Conservation (phyloP, 2,888 invertebrate genomes). For the Eutolmus rufibarbis region DNA sequence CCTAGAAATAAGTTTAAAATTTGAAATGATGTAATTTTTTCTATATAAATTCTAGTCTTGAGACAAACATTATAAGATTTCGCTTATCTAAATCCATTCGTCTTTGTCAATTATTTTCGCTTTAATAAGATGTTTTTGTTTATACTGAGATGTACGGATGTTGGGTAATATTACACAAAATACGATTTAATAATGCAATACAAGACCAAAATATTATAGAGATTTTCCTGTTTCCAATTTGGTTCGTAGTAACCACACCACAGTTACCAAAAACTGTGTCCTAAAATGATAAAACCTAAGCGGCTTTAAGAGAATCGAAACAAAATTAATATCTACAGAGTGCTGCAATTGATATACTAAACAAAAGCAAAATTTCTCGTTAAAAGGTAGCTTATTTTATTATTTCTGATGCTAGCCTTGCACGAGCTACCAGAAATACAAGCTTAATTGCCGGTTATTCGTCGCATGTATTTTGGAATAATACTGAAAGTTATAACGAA, state of each 20-base stretch:
- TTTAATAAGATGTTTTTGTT: too few species aligned
- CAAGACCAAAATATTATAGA: too few species aligned
- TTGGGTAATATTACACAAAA: too few species aligned
- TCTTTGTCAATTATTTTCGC: too few species aligned
- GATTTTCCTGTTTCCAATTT: not conserved
- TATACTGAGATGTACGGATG: too few species aligned
- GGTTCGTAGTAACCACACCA: not conserved
- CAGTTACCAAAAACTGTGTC: not conserved
- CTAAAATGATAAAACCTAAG: not conserved
- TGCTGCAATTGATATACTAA: not conserved
- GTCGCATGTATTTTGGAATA: not conserved
- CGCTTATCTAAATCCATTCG: too few species aligned
- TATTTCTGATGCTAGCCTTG: not conserved
- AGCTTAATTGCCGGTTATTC: not conserved
- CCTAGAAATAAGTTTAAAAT: too few species aligned
- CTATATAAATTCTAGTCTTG: too few species aligned
- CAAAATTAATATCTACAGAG: not conserved
- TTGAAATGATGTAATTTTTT: too few species aligned
- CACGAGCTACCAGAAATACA: not conserved
- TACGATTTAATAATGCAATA: too few species aligned
- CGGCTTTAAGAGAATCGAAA: not conserved
- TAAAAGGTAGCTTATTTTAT: not conserved
- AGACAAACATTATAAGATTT: too few species aligned
- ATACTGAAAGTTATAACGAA: not conserved
- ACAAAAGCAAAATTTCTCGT: not conserved